Evolutionary conservation across 2,113 vertebrate species (phyloP).

Genomic region (Halichoeres trimaculatus): DNA sequence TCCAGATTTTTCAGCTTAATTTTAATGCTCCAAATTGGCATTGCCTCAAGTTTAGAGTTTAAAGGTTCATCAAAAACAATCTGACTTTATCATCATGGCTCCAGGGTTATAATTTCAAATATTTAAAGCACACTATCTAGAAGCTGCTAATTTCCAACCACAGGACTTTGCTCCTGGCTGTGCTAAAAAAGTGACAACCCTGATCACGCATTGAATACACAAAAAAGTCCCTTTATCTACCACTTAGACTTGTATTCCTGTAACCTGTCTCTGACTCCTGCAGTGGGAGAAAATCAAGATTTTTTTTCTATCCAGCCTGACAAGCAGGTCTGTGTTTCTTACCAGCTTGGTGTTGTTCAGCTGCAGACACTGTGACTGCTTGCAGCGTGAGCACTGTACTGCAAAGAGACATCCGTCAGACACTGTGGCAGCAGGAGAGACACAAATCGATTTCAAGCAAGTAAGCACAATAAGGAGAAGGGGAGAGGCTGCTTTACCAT

Average conservation of each 20-base stretch:
- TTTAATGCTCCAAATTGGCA: not conserved
- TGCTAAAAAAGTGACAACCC: not conserved
- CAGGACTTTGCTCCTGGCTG: not conserved
- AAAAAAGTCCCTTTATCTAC: conserved; percentile 5
- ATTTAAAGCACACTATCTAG: not conserved
- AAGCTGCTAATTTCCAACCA: not conserved
- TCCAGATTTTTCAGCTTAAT: too few species aligned
- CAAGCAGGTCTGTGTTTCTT: conserved; percentile 52
- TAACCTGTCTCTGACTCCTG: conserved; percentile 39
- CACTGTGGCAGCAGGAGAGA: conserved; percentile 68
- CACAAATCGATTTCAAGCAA: conserved; percentile 79
- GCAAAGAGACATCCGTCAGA: conserved; percentile 73
- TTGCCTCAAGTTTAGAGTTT: not conserved
- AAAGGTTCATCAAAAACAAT: not conserved
- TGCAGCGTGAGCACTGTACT: conserved; percentile 48
- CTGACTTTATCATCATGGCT: not conserved
- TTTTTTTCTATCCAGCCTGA: conserved; percentile 40
- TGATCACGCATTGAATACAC: not conserved
- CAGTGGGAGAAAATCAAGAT: conserved; percentile 33
- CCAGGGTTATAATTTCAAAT: not conserved
- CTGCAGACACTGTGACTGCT: conserved; percentile 60
- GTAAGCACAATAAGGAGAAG: conserved; percentile 77
- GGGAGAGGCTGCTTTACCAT: conserved; percentile 63
- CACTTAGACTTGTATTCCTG: conserved; percentile 29
- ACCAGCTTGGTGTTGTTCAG: conserved; percentile 44